Evolutionary conservation across 2,888 invertebrate genomes (phyloP).

Genomic region (Frankliniella intonsa): DNA sequence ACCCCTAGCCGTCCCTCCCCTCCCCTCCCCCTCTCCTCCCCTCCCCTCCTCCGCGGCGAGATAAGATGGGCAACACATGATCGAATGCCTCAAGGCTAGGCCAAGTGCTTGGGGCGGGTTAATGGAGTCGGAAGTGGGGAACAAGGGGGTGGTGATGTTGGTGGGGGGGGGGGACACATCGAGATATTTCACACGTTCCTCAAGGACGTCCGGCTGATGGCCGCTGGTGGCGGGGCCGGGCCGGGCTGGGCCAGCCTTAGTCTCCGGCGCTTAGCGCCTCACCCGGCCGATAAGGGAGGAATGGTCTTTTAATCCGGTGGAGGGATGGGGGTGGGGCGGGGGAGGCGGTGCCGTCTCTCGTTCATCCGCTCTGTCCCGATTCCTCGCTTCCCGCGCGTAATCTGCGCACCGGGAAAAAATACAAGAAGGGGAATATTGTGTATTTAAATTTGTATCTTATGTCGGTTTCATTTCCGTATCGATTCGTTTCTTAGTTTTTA

Average conservation of each 20-base stretch:
- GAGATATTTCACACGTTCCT: background rate
- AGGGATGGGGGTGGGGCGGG: background rate
- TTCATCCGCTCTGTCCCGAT: no score
- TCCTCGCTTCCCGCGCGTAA: no score
- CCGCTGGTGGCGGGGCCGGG: no score
- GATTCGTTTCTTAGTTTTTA: no score
- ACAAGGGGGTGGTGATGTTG: background rate
- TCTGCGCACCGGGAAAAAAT: no score
- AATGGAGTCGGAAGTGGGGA: background rate
- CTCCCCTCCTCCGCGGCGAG: background rate
- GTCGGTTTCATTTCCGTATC: no score
- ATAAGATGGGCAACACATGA: background rate
- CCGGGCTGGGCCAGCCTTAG: no score
- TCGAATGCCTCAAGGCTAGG: background rate
- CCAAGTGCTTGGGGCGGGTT: background rate
- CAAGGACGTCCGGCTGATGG: background rate
- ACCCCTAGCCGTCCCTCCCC: background rate
- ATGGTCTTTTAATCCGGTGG: slow-evolving; percentile 7
- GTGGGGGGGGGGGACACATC: background rate
- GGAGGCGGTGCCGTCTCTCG: no score
- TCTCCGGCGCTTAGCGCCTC: no score
- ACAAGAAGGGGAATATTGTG: no score
- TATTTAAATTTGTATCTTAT: no score
- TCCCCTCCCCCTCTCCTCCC: background rate
- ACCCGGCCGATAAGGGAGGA: background rate